Conservation (phyloP, 1,140 invertebrate species). For the Bombyx mandarina region DNA sequence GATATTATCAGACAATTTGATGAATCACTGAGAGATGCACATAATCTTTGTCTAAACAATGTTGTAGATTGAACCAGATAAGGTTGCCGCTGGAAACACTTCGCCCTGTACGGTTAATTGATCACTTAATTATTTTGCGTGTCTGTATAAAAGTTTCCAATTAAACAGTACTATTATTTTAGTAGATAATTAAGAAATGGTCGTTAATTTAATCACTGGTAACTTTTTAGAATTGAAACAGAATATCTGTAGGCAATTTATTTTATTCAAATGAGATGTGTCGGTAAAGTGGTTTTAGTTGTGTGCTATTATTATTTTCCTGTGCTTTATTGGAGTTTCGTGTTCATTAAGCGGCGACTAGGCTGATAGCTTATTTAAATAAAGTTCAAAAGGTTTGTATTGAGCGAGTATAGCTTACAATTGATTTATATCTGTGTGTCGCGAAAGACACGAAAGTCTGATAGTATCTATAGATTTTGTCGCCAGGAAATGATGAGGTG, state of each 20-base stretch:
- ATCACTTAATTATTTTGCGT: constrained; percentile 64
- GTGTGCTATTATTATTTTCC: constrained; percentile 65
- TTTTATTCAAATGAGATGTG: constrained; percentile 61
- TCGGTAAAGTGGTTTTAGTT: constrained; percentile 46
- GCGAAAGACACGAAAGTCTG: constrained; percentile 45
- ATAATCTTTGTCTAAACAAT: constrained; percentile 28
- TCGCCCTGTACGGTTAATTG: constrained; percentile 49
- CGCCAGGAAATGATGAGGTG: constrained; percentile 57
- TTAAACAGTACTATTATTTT: constrained; percentile 60
- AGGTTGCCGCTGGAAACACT: constrained; percentile 31
- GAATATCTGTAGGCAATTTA: constrained; percentile 38
- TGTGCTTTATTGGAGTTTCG: constrained; percentile 62
- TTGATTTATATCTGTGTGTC: constrained; percentile 57
- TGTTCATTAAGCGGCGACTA: constrained; percentile 44
- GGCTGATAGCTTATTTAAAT: constrained; percentile 62
- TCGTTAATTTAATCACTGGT: constrained; percentile 56
- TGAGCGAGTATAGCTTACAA: constrained; percentile 33
- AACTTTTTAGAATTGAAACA: constrained; percentile 45
- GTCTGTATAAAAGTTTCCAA: constrained; percentile 52
- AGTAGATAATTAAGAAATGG: constrained; percentile 63
- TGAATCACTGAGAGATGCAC: constrained; percentile 5
- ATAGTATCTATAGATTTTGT: constrained; percentile 63
- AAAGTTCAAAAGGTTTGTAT: constrained; percentile 43
- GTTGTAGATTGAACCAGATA: constrained; percentile 35
- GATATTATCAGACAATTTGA: not conserved